Conservation (phyloP, 2,888 invertebrate genomes). For the Peribatodes rhomboidaria region DNA sequence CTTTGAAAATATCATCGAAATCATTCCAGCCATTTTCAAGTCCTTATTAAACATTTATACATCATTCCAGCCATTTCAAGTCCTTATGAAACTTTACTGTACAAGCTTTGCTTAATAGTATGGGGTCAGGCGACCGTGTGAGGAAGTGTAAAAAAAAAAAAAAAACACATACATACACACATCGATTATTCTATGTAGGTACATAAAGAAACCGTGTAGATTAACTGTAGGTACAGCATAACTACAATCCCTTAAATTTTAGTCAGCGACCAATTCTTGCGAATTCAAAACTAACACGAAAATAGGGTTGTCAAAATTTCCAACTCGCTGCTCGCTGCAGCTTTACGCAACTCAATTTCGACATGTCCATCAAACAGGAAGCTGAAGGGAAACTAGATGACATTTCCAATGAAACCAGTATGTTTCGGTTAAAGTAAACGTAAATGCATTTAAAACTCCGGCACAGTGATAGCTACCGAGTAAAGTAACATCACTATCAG, state of each 20-base stretch:
- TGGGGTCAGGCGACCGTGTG: too few relatives aligned
- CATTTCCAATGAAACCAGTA: not conserved
- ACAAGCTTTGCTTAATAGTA: too few relatives aligned
- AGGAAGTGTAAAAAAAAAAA: too few relatives aligned
- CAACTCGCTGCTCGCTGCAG: constrained; percentile 12
- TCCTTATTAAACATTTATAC: too few relatives aligned
- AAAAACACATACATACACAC: too few relatives aligned
- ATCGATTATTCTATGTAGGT: too few relatives aligned
- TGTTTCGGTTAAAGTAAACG: constrained; percentile 8
- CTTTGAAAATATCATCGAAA: too few relatives aligned
- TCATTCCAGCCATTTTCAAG: too few relatives aligned
- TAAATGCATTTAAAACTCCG: not conserved
- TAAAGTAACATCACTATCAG: too few relatives aligned
- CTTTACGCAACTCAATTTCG: constrained; percentile 33
- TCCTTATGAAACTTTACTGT: too few relatives aligned
- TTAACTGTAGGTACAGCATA: not conserved
- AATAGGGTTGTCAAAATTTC: constrained; percentile 25
- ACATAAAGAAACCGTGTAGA: too few relatives aligned
- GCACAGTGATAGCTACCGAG: not conserved
- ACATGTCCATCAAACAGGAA: constrained; percentile 35
- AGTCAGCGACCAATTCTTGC: not conserved
- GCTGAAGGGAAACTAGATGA: constrained; percentile 18
- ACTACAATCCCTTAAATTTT: not conserved
- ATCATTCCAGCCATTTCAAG: too few relatives aligned
- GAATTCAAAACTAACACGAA: constrained; percentile 14